Base-by-base conservation (phyloP, 2,888 invertebrate genomes). In the Drosophila tripunctata region DNA sequence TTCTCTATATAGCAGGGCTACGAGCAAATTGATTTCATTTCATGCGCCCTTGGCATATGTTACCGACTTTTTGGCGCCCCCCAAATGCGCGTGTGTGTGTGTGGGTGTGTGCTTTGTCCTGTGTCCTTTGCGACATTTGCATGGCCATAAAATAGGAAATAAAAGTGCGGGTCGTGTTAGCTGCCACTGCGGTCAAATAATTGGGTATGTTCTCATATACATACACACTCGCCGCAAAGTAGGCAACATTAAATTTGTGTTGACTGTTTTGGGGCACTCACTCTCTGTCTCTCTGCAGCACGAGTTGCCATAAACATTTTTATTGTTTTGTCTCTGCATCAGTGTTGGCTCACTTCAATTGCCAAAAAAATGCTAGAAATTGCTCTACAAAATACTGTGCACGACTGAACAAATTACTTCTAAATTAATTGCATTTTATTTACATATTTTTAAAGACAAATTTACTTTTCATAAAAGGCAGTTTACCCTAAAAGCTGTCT, bases 121-220 rank as follows among this genome's bases (percentile, higher is more conserved):
- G 0, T 36, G 35, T 15, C 44, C 61, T 54, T 44, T 61, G 62
- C 43, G 63, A 73, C 83, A 86, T 87, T 85, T 82, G 77, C 83
- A 87, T 83, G 83, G 58, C 62, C 75, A 72, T 85, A 77, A 86
- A 86, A 85, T 72, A 55, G 75, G 81, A 79, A 74, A 85, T 85
- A 87, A 84, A 86, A 74, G 69, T 63, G 52, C 55, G 62, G 52
- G 44, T 27, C 36, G 35, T 58, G 48, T 60, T 55, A 44, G 67
- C 57, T 36, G 47, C 33, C 44, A 44, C 52, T 72, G 72, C 65
- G 67, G 74, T 70, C 84, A 78, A 84, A 77, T 73, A 75, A 84
- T 57, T 85, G 75, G 66, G 58, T 52, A 30, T n/a, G 41, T 22
- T 33, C 22, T 27, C 38, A 66, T 40, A 19, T 30, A 14, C 8